Evolutionary conservation across 2,113 vertebrate species (phyloP).

Genomic region (Anhinga rufa): DNA sequence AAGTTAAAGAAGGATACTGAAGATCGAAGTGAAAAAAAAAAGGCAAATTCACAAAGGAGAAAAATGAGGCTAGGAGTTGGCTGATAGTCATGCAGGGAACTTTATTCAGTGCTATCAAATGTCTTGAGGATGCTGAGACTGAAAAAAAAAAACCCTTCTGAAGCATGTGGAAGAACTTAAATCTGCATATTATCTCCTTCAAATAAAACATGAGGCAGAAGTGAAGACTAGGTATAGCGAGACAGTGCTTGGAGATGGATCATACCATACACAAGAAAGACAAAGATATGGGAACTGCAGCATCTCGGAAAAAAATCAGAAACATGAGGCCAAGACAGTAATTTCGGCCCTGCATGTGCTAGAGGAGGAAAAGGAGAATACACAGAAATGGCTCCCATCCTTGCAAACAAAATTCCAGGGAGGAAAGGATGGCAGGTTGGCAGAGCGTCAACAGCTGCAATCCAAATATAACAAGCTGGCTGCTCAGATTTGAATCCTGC

Average conservation of each 20-base stretch:
- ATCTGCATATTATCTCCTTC: not conserved
- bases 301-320: not conserved
- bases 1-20: slow-evolving; percentile 20
- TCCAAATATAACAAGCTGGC: not conserved
- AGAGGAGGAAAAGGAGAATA: not conserved
- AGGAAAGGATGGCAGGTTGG: not conserved
- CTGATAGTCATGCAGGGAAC: not conserved
- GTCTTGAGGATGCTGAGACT: not conserved
- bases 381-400: not conserved
- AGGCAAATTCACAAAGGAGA: slow-evolving; percentile 25
- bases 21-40: slow-evolving; percentile 34
- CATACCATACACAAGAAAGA: not conserved
- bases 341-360: not conserved
- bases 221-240: not conserved
- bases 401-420: slow-evolving; percentile 32
- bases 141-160: slow-evolving; percentile 28
- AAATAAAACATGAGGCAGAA: slow-evolving; percentile 11
- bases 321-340: not conserved
- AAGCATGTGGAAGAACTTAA: slow-evolving; percentile 14
- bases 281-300: not conserved
- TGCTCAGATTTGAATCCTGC: not conserved
- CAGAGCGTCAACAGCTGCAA: slow-evolving; percentile 9
- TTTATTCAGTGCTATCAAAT: not conserved
- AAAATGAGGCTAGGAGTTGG: not conserved
- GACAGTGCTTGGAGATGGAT: not conserved